Percentiles rank a stretch among this genome's conserved stretches.
These are phyloP conservation scores for Helicoverpa assulta DNA, from an alignment of 2,888 invertebrate genomes.

Conservation along the genomic window DNA sequence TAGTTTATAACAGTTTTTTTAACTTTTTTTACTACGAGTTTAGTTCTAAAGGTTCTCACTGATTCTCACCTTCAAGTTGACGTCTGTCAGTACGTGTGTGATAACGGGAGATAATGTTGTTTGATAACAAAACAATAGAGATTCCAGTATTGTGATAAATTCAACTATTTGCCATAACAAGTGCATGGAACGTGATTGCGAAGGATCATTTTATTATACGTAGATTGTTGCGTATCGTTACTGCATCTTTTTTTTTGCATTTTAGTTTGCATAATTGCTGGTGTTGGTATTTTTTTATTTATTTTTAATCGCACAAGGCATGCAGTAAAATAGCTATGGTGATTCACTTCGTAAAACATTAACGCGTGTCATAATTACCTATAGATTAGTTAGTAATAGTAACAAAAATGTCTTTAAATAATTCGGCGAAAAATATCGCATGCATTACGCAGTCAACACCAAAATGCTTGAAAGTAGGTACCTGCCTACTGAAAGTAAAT, in stretches of 20 bases:
- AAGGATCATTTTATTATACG: conserved; percentile 16
- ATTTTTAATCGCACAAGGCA: not conserved
- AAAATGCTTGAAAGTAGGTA: too few relatives aligned
- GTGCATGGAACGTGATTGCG: conserved; percentile 40
- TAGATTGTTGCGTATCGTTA: conserved; percentile 16
- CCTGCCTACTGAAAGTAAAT: too few relatives aligned
- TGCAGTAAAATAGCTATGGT: not conserved
- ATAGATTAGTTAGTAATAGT: too few relatives aligned
- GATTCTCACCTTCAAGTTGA: conserved; percentile 55
- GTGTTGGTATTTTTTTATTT: not conserved
- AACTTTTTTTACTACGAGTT: conserved; percentile 20
- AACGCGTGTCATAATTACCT: too few relatives aligned
- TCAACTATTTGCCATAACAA: conserved; percentile 56
- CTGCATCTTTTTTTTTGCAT: conserved; percentile 23
- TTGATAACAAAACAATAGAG: conserved; percentile 68
- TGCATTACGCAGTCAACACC: too few relatives aligned
- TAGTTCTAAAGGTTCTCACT: conserved; percentile 39
- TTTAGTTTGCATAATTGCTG: conserved; percentile 31
- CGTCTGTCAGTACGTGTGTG: conserved; percentile 59
- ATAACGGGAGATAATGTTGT: conserved; percentile 62
- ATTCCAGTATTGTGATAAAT: conserved; percentile 56
- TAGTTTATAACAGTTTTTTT: too few relatives aligned
- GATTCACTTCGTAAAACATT: too few relatives aligned
- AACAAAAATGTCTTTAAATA: too few relatives aligned
- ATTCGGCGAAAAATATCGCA: too few relatives aligned